Percentiles rank a stretch among this genome's conserved stretches.
These are phyloP conservation scores for Petrocephalus microphthalmus DNA, from an alignment of 2,113 vertebrate species.

Conservation along the genomic window DNA sequence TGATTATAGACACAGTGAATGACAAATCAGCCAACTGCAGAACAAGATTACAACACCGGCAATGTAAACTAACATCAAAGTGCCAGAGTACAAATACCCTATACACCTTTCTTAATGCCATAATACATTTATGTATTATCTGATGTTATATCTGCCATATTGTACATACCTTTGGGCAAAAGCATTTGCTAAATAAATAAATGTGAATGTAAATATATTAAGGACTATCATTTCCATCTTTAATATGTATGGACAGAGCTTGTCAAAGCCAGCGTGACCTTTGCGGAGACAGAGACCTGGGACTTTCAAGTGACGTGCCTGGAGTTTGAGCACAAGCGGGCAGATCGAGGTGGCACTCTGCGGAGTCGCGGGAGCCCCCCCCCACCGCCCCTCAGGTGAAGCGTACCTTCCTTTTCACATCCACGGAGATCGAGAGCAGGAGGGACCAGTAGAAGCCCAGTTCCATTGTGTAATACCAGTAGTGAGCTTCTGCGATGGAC, in stretches of 20 bases:
- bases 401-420: conserved; percentile 86
- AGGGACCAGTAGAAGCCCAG: conserved; percentile 82
- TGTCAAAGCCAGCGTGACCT: neutral
- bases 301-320: neutral
- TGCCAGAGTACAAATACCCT: neutral
- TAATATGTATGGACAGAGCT: neutral
- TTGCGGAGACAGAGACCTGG: neutral
- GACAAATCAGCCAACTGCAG: neutral
- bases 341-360: too few species aligned
- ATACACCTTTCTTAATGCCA: neutral
- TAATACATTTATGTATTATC: neutral
- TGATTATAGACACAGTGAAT: neutral
- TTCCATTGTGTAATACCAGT: conserved; percentile 83
- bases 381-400: neutral
- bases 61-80: neutral
- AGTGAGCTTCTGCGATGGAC: conserved; percentile 64
- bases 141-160: neutral
- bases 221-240: neutral
- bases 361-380: too few species aligned
- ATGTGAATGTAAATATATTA: neutral
- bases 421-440: conserved; percentile 76
- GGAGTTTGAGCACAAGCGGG: neutral
- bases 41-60: neutral
- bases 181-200: neutral
- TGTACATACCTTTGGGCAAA: neutral